These are phyloP conservation scores for Brienomyrus longianalis DNA, from an alignment of 2,113 vertebrate species.

Conservation along the genomic window DNA sequence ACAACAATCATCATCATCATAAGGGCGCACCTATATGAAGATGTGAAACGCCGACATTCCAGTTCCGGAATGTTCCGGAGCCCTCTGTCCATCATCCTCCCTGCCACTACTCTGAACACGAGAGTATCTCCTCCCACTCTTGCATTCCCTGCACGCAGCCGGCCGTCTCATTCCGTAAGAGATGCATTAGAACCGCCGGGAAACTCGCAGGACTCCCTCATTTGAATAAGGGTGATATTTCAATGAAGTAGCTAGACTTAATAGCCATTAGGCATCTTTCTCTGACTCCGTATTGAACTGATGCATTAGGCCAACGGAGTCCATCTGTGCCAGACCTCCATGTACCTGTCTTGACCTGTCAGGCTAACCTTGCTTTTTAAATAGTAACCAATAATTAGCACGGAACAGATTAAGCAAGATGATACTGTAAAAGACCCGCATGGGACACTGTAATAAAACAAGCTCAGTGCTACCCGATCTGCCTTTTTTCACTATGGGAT, in stretches of 20 bases:
- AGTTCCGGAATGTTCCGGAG: background rate
- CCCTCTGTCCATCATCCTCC: background rate
- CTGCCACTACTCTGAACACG: background rate
- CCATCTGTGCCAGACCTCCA: background rate
- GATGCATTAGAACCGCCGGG: background rate
- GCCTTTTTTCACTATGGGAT: background rate
- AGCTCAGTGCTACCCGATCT: background rate
- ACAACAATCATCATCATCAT: background rate
- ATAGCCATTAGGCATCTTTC: background rate
- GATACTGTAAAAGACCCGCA: background rate
- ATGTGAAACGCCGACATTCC: background rate
- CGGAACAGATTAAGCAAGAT: background rate
- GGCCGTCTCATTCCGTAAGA: background rate
- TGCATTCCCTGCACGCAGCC: background rate
- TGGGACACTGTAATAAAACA: background rate
- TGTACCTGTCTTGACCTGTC: background rate
- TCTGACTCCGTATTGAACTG: background rate
- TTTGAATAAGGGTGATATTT: background rate
- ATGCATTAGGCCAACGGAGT: background rate
- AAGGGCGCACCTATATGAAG: background rate
- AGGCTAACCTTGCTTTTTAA: background rate
- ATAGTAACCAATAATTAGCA: background rate
- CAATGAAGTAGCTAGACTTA: background rate
- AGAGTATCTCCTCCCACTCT: background rate
- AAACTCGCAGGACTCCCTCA: background rate